Evolutionary conservation across 2,113 vertebrate genomes (phyloP).

Genomic region (Tetraodon nigroviridis): DNA sequence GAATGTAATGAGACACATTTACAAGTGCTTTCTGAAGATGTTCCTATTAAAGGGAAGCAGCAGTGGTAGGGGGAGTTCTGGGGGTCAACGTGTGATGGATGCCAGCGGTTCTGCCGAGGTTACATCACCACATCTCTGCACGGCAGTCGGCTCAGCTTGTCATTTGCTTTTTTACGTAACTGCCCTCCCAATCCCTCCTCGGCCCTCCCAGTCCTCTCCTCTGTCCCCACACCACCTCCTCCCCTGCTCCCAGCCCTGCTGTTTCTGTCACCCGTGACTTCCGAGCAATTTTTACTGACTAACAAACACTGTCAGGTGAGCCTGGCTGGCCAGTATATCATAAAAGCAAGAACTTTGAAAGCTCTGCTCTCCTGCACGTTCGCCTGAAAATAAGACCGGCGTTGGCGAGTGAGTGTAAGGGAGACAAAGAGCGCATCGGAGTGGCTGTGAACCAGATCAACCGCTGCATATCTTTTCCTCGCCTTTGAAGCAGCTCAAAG

Average conservation of each 20-base stretch:
- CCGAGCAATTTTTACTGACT: constrained; percentile 27
- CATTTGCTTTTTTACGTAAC: constrained; percentile 61
- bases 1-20: neutral
- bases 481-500: neutral
- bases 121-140: constrained; percentile 57
- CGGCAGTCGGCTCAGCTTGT: constrained; percentile 47
- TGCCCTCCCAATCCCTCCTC: constrained; percentile 12
- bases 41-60: constrained; percentile 5
- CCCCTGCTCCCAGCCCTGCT: constrained; percentile 14
- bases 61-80: constrained; percentile 22
- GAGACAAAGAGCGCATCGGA: constrained; percentile 33
- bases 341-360: constrained; percentile 34
- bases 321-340: constrained; percentile 22
- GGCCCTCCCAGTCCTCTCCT: too few species aligned
- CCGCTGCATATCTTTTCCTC: constrained; percentile 12
- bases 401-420: constrained; percentile 15
- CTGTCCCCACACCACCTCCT: constrained; percentile 23
- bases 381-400: constrained; percentile 26
- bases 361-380: constrained; percentile 13
- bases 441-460: constrained; percentile 12
- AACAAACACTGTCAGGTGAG: constrained; percentile 40
- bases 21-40: neutral
- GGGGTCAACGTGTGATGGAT: constrained; percentile 21
- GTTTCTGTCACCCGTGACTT: constrained; percentile 25
- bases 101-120: constrained; percentile 40